Evolutionary conservation across 1,140 invertebrate genomes (phyloP).

Genomic region (Orchesella cincta): DNA sequence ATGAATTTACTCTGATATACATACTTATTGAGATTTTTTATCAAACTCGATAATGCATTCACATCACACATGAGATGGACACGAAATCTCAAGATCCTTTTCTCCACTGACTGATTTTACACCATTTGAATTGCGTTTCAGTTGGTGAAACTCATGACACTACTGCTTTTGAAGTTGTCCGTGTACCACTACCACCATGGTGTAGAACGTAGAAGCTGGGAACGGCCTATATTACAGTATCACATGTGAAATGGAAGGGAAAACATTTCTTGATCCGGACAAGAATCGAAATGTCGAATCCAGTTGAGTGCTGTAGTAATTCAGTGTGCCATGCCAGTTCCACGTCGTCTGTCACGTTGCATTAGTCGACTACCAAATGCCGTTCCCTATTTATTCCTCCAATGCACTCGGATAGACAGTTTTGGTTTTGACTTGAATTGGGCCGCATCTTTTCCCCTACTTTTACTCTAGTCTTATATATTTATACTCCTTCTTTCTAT

Average conservation of each 20-base stretch:
- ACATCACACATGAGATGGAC: conserved; percentile 48
- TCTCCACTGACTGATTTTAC: conserved; percentile 48
- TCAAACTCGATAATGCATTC: conserved; percentile 40
- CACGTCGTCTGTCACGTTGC: conserved; percentile 6
- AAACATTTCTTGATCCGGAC: conserved; percentile 27
- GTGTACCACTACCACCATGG: too few relatives aligned
- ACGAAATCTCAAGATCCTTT: conserved; percentile 47
- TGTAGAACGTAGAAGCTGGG: not conserved
- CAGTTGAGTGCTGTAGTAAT: conserved; percentile 8
- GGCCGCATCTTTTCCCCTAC: not conserved
- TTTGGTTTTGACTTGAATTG: not conserved
- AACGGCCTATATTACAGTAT: not conserved
- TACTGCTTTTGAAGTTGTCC: too few relatives aligned
- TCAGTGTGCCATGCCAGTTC: not conserved
- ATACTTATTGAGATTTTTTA: not conserved
- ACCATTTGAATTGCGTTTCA: not conserved
- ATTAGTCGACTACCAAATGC: not conserved
- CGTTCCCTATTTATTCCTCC: conserved; percentile 13
- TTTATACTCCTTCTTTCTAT: not conserved
- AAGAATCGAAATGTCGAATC: conserved; percentile 18
- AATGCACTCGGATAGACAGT: conserved; percentile 6
- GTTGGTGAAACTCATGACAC: too few relatives aligned
- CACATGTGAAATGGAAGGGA: conserved; percentile 23
- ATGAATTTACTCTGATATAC: not conserved
- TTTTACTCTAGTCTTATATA: not conserved